These are phyloP conservation scores for Micromys minutus DNA, from an alignment of 2,113 vertebrate genomes.

Conservation along the genomic window DNA sequence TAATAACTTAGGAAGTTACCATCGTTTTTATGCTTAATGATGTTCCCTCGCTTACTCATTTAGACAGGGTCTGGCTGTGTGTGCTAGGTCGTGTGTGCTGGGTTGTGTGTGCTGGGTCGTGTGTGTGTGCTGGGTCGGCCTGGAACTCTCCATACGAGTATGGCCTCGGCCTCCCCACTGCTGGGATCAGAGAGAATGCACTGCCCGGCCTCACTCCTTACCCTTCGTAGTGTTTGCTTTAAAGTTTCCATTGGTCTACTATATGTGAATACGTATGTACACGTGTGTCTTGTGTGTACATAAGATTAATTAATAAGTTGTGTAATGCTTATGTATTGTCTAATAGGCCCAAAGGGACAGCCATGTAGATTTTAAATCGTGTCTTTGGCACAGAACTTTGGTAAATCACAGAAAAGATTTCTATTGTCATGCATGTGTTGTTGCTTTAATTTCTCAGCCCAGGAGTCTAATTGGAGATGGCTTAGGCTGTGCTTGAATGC, in stretches of 20 bases:
- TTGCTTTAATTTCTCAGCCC: background rate
- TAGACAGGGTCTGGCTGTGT: background rate
- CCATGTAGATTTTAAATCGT: constrained; percentile 25
- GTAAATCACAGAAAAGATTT: constrained; percentile 2
- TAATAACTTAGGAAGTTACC: constrained; percentile 22
- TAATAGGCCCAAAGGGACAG: background rate
- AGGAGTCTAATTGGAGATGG: too few species aligned
- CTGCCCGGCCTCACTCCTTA: background rate
- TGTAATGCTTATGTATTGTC: background rate
- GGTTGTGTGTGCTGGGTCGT: background rate
- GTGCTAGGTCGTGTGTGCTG: too few species aligned
- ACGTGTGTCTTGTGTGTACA: background rate
- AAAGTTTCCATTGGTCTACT: constrained; percentile 40
- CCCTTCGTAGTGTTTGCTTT: constrained; percentile 40
- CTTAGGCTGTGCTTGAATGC: background rate
- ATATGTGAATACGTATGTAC: background rate
- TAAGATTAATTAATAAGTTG: background rate
- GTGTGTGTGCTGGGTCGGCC: too few species aligned
- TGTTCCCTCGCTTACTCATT: background rate
- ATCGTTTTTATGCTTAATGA: background rate
- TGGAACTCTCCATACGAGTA: background rate
- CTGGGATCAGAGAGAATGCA: background rate
- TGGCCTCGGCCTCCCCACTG: too few species aligned
- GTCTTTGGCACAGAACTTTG: background rate
- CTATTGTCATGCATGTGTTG: background rate